Evolutionary conservation across 2,113 vertebrate genomes (phyloP).

Genomic region (Morone saxatilis): DNA sequence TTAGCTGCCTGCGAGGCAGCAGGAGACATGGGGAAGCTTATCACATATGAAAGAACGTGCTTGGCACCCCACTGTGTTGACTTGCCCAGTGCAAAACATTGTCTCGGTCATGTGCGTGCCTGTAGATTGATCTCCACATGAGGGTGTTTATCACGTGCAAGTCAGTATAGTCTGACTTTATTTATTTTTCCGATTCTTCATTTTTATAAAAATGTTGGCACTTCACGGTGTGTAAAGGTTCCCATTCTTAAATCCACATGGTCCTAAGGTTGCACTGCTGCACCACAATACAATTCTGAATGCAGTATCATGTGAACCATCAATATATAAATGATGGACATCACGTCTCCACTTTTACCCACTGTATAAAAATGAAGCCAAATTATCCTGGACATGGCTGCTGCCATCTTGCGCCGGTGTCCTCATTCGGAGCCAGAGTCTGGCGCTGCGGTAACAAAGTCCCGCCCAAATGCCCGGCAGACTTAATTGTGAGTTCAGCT

Average conservation of each 20-base stretch:
- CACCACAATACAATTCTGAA: too few relatives aligned
- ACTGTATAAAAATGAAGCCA: too few relatives aligned
- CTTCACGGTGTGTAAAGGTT: background rate
- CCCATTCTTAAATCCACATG: background rate
- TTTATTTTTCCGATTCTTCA: background rate
- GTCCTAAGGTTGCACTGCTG: background rate
- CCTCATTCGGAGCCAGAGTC: too few relatives aligned
- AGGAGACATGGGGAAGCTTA: constrained; percentile 16
- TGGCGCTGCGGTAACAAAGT: too few relatives aligned
- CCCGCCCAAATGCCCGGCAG: too few relatives aligned
- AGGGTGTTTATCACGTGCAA: constrained; percentile 9
- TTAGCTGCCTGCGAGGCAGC: constrained; percentile 30
- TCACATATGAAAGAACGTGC: constrained; percentile 40
- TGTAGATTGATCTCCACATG: constrained; percentile 1
- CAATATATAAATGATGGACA: too few relatives aligned
- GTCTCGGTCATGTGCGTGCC: background rate
- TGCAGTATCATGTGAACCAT: too few relatives aligned
- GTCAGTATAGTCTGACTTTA: background rate
- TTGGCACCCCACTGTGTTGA: constrained; percentile 12
- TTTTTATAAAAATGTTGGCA: background rate
- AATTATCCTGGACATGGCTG: too few relatives aligned
- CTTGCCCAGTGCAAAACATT: constrained; percentile 5
- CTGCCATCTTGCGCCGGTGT: too few relatives aligned
- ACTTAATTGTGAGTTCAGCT: too few relatives aligned
- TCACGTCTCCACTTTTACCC: too few relatives aligned